These are phyloP conservation scores for Neopelma chrysocephalum DNA, from an alignment of 2,797 vertebrate species.

Conservation along the genomic window DNA sequence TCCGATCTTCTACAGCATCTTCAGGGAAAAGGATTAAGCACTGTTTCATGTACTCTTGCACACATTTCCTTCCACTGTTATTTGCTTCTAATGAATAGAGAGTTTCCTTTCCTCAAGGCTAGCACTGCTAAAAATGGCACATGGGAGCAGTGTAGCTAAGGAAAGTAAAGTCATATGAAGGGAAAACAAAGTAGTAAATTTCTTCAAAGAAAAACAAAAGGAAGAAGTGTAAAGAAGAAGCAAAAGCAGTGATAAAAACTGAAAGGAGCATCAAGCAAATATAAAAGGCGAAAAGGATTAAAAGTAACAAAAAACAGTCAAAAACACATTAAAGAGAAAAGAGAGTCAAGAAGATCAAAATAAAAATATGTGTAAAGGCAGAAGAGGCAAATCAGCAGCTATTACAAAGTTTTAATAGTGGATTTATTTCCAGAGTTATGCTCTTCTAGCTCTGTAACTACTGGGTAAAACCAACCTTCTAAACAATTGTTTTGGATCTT, in stretches of 20 bases:
- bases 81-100: not conserved
- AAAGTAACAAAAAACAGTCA: not conserved
- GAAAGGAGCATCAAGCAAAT: not conserved
- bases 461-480: not conserved
- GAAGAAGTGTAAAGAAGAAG: not conserved
- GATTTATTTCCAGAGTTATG: not conserved
- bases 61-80: constrained; percentile 11
- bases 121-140: not conserved
- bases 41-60: not conserved
- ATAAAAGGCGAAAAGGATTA: not conserved
- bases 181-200: not conserved
- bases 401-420: not conserved
- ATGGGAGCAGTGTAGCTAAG: not conserved
- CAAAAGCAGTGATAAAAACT: not conserved
- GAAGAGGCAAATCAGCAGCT: not conserved
- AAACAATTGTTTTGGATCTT: not conserved
- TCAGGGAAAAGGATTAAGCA: not conserved
- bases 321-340: not conserved
- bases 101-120: not conserved
- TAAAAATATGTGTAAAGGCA: not conserved
- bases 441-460: not conserved
- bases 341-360: not conserved
- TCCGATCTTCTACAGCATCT: not conserved
- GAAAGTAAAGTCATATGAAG: not conserved
- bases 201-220: not conserved